Conservation (phyloP, 2,797 vertebrate species). For the Propithecus perrieri region DNA sequence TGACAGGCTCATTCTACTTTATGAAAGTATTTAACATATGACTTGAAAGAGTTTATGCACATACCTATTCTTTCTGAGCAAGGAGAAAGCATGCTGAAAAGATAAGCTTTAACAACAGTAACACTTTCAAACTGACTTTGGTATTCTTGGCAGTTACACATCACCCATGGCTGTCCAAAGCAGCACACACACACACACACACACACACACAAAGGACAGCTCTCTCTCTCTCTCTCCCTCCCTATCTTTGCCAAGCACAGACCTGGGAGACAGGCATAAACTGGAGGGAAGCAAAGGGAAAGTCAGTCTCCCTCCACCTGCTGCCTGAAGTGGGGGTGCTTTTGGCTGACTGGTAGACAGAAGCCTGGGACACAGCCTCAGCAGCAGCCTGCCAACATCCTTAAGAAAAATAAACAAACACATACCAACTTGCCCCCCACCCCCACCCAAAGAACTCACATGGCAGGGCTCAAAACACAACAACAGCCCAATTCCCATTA, state of each 20-base stretch:
- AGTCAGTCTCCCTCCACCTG: conserved; percentile 75
- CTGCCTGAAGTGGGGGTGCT: conserved; percentile 64
- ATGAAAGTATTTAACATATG: conserved; percentile 56
- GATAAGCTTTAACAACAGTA: conserved; percentile 43
- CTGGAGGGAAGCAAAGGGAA: conserved; percentile 60
- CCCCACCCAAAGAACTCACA: conserved; percentile 51
- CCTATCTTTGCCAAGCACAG: neutral
- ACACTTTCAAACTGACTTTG: conserved; percentile 75
- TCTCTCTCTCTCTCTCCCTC: neutral
- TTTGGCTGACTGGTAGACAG: conserved; percentile 51
- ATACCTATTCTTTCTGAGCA: conserved; percentile 47
- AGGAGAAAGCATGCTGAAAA: conserved; percentile 40
- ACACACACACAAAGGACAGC: conserved; percentile 3
- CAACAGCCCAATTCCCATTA: conserved; percentile 55
- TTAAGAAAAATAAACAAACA: conserved; percentile 74
- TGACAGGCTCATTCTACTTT: conserved; percentile 59
- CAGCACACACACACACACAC: conserved; percentile 31
- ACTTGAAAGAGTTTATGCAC: conserved; percentile 52
- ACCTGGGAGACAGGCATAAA: conserved; percentile 63
- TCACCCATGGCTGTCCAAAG: conserved; percentile 35
- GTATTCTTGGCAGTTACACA: conserved; percentile 61
- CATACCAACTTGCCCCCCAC: conserved; percentile 21
- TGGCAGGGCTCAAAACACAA: conserved; percentile 54
- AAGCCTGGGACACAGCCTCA: conserved; percentile 54
- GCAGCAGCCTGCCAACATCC: conserved; percentile 60